Evolutionary conservation across 2,797 vertebrate genomes (phyloP), one percentile per base, ranked within the genome.

Genomic region (Acanthiza pusilla): DNA sequence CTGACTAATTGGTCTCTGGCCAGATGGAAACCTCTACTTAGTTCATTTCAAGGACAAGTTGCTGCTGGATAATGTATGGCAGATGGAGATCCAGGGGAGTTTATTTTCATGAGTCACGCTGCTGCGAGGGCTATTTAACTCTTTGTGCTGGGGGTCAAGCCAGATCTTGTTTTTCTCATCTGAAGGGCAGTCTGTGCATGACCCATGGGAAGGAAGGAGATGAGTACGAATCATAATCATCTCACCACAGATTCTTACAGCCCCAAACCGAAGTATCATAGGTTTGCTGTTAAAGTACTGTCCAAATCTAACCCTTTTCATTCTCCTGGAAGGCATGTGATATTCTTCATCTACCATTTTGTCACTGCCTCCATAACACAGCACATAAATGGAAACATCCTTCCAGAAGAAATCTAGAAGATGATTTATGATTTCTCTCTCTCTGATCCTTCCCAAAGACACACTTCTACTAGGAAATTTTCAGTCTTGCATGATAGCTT

Each of bases 11-110:
- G 84, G 80, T 88, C 0, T 3, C 85, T 82, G 50, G 74, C 84
- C 87, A 95, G 84, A 95, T 95, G 91, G 79, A 96, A 95, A 87
- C 77, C 80, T 91, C 63, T 65, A 38, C 85, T 78, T 79, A 65
- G 95, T 82, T 96, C 57, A 45, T 40, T 75, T 74, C 89, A 58
- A 89, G 94, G 88, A 84, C 79, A 93, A 73, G 85, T 66, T 82
- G 72, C 87, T 90, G 47, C n/a, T 36, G 67, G 66, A 86, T 95
- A 96, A 95, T 79, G 48, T 54, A 79, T 74, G 58, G 53, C 57
- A 95, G 87, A 87, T 95, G 94, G 85, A 70, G 62, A 92, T 61
- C 68, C 89, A 76, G 42, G 60, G 75, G 63, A 91, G 65, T 94
- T 84, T 93, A 53, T 61, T 85, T 88, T 85, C 76, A 36, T 71